Base-by-base conservation (phyloP, 2,888 invertebrate genomes). In the Flexamia atlantica region DNA sequence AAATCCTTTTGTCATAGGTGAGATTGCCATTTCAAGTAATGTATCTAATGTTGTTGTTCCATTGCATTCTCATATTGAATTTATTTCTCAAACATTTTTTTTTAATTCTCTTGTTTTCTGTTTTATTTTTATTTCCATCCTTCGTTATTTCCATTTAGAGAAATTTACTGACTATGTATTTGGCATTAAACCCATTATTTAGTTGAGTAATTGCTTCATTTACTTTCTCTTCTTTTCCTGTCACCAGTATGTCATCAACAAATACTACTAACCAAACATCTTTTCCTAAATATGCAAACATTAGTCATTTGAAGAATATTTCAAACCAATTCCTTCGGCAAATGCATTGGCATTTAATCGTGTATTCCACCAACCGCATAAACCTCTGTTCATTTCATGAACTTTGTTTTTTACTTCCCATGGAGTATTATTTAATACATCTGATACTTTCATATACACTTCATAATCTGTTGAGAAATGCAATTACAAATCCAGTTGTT, bases 401-500 rank as follows among this genome's bases (percentile, higher is more conserved):
- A 57, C 32, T 30, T 76, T 32, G 5, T 32, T 82, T 40, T 64
- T 23, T 17, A 28, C 17, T 68, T 60, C 4, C 2, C 3, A 5
- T n/a, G n/a, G n/a, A 4, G 5, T 12, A 14, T 60, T 25, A 23
- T 60, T 60, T 2, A 64, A 17, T 60, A 46, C 83, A 28, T 84
- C 50, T 12, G 85, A 85, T 36, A 76, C 57, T 81, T 85, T 84
- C 85, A 88, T 87, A 64, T 87, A 89, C 9, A 88, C 86, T 64
- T 87, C 87, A 82, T 88, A 86, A 57, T 85, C 88, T 88, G 81
- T 89, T 87, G n/a, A 89, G 85, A 80, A 87, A 88, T 0, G 88
- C 88, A 20, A 88, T 88, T 20, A 82, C 5, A 88, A 88, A 85
- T 88, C 89, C 72, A 89, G 84, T 68, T 88, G 88, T 23, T 87